Evolutionary conservation across 2,113 vertebrate species (phyloP).

Genomic region (Maccullochella peelii): DNA sequence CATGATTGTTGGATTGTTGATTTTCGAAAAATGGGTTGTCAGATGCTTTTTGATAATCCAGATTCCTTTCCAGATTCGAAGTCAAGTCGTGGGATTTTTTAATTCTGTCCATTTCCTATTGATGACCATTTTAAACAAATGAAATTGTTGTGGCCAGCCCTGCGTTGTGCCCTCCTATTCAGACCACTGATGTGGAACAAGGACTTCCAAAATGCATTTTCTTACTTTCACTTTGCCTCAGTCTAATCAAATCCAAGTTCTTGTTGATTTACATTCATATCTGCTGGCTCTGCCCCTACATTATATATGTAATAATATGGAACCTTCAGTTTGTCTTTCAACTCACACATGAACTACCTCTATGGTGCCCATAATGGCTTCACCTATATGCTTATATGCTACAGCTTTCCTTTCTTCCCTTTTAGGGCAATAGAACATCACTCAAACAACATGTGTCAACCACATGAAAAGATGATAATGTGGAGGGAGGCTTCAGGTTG

Average conservation of each 20-base stretch:
- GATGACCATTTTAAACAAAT: too few relatives aligned
- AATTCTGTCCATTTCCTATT: too few relatives aligned
- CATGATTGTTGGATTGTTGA: not conserved
- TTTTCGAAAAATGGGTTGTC: not conserved
- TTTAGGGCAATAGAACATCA: constrained; percentile 10
- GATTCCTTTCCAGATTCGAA: too few relatives aligned
- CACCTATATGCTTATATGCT: too few relatives aligned
- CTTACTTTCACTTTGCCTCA: not conserved
- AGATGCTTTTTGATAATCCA: too few relatives aligned
- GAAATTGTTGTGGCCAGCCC: too few relatives aligned
- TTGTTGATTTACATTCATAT: not conserved
- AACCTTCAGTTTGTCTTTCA: not conserved
- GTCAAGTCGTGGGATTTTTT: too few relatives aligned
- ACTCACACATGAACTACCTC: not conserved
- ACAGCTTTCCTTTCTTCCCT: not conserved
- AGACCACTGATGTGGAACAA: not conserved
- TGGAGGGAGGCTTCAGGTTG: constrained; percentile 21
- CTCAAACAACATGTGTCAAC: not conserved
- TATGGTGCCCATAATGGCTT: not conserved
- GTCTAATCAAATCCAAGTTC: not conserved
- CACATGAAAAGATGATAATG: constrained; percentile 22
- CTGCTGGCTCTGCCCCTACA: not conserved
- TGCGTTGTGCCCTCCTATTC: too few relatives aligned
- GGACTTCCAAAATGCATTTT: not conserved
- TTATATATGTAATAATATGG: too few relatives aligned